phyloP scores from a whole-genome alignment of 1,140 invertebrate genomes.

The Drosophila melanica region DNA sequence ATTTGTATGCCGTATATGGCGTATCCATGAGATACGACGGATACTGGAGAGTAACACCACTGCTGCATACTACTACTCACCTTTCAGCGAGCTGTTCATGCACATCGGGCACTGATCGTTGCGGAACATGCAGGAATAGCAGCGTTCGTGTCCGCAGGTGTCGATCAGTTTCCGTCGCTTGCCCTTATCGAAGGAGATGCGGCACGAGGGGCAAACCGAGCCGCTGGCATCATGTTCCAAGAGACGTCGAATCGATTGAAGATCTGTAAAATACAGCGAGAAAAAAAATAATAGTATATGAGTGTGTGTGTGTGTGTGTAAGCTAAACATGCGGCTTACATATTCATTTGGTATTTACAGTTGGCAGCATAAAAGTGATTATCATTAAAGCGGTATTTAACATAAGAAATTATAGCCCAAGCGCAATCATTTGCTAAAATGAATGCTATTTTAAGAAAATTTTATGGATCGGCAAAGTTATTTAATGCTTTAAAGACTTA shows the following conservation, averaged over 20 bases:
- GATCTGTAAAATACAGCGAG: constrained; percentile 86
- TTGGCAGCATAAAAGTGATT: constrained; percentile 13
- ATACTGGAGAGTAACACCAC: neutral
- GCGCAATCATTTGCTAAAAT: constrained; percentile 1
- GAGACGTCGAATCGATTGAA: constrained; percentile 87
- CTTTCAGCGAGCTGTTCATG: constrained; percentile 84
- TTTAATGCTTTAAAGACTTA: neutral
- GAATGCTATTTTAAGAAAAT: neutral
- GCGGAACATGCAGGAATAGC: constrained; percentile 96
- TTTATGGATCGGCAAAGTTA: neutral
- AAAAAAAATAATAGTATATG: constrained; percentile 44
- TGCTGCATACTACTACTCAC: constrained; percentile 49
- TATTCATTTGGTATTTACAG: constrained; percentile 29
- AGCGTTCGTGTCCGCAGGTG: constrained; percentile 96
- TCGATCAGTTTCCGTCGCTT: constrained; percentile 97
- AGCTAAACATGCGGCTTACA: constrained; percentile 8
- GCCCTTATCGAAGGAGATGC: constrained; percentile 97
- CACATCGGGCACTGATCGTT: constrained; percentile 96
- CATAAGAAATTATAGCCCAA: constrained; percentile 3
- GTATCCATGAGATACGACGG: constrained; percentile 51
- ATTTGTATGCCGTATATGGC: constrained; percentile 63
- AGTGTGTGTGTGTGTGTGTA: constrained; percentile 12
- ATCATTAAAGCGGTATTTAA: constrained; percentile 30
- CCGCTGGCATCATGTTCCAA: constrained; percentile 85
- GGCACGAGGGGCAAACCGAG: constrained; percentile 91